A percentile compares a stretch with the other conserved stretches of the same genome.
These are phyloP conservation scores for Sciurus vulgaris DNA, from an alignment of 2,797 vertebrate species.

Conservation along the genomic window DNA sequence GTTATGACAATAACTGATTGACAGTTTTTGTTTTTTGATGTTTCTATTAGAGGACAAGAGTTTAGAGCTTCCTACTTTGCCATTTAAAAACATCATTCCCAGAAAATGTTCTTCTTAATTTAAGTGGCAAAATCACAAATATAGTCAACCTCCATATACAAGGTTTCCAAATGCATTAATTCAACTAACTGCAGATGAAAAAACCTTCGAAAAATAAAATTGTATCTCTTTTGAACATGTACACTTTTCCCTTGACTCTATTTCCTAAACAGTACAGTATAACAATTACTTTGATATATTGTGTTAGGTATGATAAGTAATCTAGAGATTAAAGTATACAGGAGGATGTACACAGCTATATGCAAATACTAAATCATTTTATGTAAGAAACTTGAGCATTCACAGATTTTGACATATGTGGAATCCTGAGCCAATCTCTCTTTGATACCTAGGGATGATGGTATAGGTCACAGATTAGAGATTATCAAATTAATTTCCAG, in stretches of 20 bases:
- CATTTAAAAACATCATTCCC: background rate
- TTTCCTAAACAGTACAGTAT: background rate
- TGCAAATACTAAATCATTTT: background rate
- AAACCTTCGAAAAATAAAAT: background rate
- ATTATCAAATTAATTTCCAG: background rate
- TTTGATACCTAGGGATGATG: background rate
- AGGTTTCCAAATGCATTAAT: background rate
- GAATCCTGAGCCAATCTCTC: background rate
- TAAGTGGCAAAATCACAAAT: background rate
- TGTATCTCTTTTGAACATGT: background rate
- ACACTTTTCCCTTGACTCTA: background rate
- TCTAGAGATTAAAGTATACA: background rate
- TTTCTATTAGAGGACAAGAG: background rate
- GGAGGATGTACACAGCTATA: background rate
- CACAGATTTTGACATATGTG: background rate
- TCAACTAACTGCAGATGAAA: background rate
- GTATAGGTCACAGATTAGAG: background rate
- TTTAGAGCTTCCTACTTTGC: background rate
- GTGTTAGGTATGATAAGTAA: background rate
- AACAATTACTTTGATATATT: background rate
- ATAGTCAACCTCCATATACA: background rate
- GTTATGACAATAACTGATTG: background rate
- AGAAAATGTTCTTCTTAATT: background rate
- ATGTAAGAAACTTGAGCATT: background rate
- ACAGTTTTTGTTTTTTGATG: background rate